A percentile compares a stretch with the other conserved stretches of the same genome.
Evolutionary conservation across 1,140 invertebrate genomes (phyloP).

Genomic region (Ceratosolen solmsi): DNA sequence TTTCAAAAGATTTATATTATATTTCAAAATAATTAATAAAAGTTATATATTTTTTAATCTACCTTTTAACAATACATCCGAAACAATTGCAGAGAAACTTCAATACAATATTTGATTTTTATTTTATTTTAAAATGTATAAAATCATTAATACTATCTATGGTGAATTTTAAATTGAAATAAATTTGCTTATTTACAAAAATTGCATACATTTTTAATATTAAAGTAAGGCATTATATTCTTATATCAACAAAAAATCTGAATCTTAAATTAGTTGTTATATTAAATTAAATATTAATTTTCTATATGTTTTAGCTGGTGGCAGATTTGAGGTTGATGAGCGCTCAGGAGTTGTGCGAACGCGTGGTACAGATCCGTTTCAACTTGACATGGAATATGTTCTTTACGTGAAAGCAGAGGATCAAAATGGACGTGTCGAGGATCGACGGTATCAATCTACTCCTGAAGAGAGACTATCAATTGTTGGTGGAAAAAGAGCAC

Average conservation of each 20-base stretch:
- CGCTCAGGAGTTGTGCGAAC: conserved; percentile 94
- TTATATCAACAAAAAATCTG: not conserved
- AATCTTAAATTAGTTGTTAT: conserved; percentile 3
- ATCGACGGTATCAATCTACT: conserved; percentile 90
- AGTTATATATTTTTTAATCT: too few species aligned
- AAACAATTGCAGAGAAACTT: too few species aligned
- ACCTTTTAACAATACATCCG: too few species aligned
- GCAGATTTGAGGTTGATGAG: conserved; percentile 91
- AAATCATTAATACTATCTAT: too few species aligned
- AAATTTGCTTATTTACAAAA: too few species aligned
- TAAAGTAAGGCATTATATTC: too few species aligned
- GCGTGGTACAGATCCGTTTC: conserved; percentile 90
- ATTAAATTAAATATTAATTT: not conserved
- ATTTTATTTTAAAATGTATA: too few species aligned
- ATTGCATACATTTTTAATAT: too few species aligned
- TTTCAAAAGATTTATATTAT: too few species aligned
- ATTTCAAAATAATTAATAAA: too few species aligned
- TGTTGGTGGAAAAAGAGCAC: conserved; percentile 92
- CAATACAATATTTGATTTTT: too few species aligned
- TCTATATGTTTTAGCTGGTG: conserved; percentile 74
- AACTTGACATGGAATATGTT: conserved; percentile 96
- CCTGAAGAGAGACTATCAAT: conserved; percentile 92
- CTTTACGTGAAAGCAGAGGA: conserved; percentile 96
- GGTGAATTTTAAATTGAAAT: too few species aligned
- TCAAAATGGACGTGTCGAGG: conserved; percentile 92